Evolutionary conservation across 2,888 invertebrate species (phyloP).

Genomic region (Priocnemis perturbator): DNA sequence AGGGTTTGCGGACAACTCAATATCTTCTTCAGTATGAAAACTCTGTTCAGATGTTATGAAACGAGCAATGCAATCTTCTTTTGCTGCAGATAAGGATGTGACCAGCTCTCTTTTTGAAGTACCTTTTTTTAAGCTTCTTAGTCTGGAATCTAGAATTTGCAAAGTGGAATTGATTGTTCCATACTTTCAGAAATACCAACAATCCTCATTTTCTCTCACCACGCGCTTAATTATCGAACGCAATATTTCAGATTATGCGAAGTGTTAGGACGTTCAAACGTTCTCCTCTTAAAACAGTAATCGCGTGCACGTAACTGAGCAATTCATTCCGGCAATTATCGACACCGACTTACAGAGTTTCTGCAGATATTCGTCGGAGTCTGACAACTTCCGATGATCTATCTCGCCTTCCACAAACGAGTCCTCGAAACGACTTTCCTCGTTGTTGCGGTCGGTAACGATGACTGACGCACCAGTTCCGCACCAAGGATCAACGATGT

Average conservation of each 20-base stretch:
- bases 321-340: neutral
- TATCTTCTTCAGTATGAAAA: conserved; percentile 75
- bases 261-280: too few relatives aligned
- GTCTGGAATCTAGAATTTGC: conserved; percentile 58
- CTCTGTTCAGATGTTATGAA: conserved; percentile 78
- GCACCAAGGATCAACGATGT: conserved; percentile 64
- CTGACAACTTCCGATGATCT: conserved; percentile 74
- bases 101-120: conserved; percentile 78
- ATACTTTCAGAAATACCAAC: neutral
- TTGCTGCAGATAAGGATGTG: conserved; percentile 78
- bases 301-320: too few relatives aligned
- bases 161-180: conserved; percentile 1
- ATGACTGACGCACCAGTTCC: conserved; percentile 2
- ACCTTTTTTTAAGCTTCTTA: conserved; percentile 65
- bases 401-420: conserved; percentile 55
- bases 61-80: conserved; percentile 80
- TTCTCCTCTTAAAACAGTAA: too few relatives aligned
- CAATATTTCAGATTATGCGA: too few relatives aligned
- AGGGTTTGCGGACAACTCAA: conserved; percentile 66
- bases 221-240: too few relatives aligned
- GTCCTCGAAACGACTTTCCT: conserved; percentile 60
- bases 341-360: conserved; percentile 79
- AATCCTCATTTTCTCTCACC: neutral
- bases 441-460: conserved; percentile 2
- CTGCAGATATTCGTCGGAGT: conserved; percentile 82